Evolutionary conservation across 2,113 vertebrate genomes (phyloP).

Genomic region (human (Homo sapiens)): GRCh38 chrX:147758001-147758500

Average conservation of each 20-base stretch:
- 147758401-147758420: background rate
- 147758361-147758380: background rate
- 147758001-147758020: slow-evolving; percentile 51
- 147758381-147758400: background rate
- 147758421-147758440: background rate
- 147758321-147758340: background rate
- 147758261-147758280: background rate
- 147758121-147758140: background rate
- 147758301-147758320: background rate
- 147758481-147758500: background rate
- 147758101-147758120: background rate
- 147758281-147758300: background rate
- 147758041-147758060: background rate
- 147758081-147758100: background rate
- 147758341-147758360: background rate
- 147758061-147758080: slow-evolving; percentile 5
- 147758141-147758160: background rate
- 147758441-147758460: background rate
- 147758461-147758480: background rate
- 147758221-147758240: background rate
- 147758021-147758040: slow-evolving; percentile 44
- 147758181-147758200: background rate
- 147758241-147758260: background rate
- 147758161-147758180: background rate
- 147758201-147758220: background rate